A percentile compares a stretch with the other conserved stretches of the same genome.
Conservation (phyloP, 2,113 vertebrate genomes). For the Columba livia region DNA sequence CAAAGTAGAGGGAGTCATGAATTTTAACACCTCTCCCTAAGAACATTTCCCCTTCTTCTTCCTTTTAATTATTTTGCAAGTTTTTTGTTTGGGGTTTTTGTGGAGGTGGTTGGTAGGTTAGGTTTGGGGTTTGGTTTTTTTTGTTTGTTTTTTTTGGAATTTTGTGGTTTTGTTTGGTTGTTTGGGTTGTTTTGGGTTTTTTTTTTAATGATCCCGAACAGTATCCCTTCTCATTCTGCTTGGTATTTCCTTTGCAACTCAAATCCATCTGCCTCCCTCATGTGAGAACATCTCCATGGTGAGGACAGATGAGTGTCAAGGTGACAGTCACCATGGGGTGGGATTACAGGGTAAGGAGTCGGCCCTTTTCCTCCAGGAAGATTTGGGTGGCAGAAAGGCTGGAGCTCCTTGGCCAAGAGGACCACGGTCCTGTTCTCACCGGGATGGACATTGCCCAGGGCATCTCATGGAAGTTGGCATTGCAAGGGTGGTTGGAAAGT, state of each 20-base stretch:
- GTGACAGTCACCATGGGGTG: not conserved
- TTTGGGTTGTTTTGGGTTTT: not conserved
- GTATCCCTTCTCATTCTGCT: not conserved
- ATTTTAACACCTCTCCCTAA: not conserved
- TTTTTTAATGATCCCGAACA: not conserved
- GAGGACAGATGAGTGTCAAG: not conserved
- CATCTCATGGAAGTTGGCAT: fast-evolving
- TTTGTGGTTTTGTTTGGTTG: not conserved
- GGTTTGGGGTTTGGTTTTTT: not conserved
- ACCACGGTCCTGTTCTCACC: fast-evolving
- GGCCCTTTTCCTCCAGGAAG: not conserved
- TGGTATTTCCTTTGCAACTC: not conserved
- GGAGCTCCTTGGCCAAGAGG: not conserved
- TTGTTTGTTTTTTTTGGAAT: not conserved
- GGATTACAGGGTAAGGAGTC: not conserved
- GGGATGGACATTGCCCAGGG: not conserved
- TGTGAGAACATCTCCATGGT: not conserved
- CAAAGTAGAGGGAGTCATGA: not conserved
- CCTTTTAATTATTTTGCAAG: conserved; percentile 14
- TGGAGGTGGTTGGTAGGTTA: too few species aligned
- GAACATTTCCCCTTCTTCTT: not conserved
- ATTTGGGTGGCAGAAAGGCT: not conserved
- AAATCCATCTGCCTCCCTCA: not conserved
- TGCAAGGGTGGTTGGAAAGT: not conserved
- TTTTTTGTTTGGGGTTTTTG: not conserved